Evolutionary conservation across 2,888 invertebrate species (phyloP), one percentile per base, ranked within the genome.

Genomic region (Frankliniella fusca): DNA sequence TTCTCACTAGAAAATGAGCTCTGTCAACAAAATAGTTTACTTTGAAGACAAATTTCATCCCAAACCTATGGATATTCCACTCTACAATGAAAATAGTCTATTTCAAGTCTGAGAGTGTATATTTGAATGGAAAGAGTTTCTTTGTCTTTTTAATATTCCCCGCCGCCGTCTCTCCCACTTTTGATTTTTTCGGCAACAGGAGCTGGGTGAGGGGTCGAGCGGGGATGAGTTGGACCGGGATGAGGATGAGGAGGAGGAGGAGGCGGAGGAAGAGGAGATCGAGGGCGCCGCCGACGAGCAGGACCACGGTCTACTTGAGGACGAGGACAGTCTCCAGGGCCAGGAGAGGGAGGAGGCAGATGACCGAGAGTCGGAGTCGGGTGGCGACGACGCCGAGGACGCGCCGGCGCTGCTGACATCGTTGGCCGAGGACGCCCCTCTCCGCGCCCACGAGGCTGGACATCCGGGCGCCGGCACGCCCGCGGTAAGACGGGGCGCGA

Each of bases 241-340:
- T 11, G 54, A 54, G 20, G 54, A 54, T 11, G 54, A 12, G 12
- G 54, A 15, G 54, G 54, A 54, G 8, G 70, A 70, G 5, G 70
- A 23, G 11, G 70, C 27, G 8, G 70, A 76, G 10, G 27, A 23
- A 12, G 70, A 76, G 9, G 70, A 70, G 70, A 9, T n/a, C n/a
- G 70, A 9, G 70, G 70, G 23, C n/a, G 70, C 20, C 9, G 65
- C 18, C 9, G 65, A 65, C 20, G 65, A n/a, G 18, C 23, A 70
- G 1, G 23, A 23, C 61, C 20, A 18, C 11, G 61, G n/a, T 61
- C 61, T 61, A 7, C 7, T 61, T 7, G 61, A 61, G 27, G 70
- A 76, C 12, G 70, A 76, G 27, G 70, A 76, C 70, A 76, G 70
- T 76, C 70, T 76, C 70, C 11, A 23, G 70, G 23, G 70, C 23